Conservation (phyloP, 2,797 vertebrate species). For the Sternarchorhynchus goeldii region DNA sequence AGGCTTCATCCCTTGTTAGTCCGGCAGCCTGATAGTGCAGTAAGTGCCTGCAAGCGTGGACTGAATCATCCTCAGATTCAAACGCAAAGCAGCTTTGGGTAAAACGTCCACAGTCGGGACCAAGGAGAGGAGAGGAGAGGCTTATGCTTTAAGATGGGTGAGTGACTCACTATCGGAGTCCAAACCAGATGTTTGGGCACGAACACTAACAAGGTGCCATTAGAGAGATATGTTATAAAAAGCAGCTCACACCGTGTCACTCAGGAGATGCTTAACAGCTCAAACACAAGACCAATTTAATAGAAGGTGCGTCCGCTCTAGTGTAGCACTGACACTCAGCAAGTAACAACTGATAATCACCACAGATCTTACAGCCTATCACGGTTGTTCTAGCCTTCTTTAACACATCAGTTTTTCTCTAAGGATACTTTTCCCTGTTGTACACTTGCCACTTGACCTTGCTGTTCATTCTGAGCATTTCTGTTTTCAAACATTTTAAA, state of each 20-base stretch:
- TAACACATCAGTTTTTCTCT: too few species aligned
- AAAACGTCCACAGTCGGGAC: conserved; percentile 17
- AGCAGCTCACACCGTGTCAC: background rate
- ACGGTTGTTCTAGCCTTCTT: too few species aligned
- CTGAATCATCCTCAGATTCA: conserved; percentile 46
- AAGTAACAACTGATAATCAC: too few species aligned
- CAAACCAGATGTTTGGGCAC: conserved; percentile 16
- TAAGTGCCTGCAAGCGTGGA: conserved; percentile 18
- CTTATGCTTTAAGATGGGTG: conserved; percentile 27
- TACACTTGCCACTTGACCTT: too few species aligned
- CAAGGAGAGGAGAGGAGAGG: background rate
- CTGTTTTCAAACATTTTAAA: too few species aligned
- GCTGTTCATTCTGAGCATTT: too few species aligned
- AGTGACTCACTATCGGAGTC: conserved; percentile 9
- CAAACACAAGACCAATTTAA: background rate
- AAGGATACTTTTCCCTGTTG: too few species aligned
- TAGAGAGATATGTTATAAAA: background rate
- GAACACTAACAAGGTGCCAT: background rate
- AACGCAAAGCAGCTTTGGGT: conserved; percentile 41
- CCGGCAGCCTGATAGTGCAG: conserved; percentile 11
- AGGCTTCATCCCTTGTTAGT: conserved; percentile 39
- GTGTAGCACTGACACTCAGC: background rate
- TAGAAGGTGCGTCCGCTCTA: background rate
- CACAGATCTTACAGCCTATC: too few species aligned
- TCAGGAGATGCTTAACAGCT: background rate